Conservation (phyloP, 2,113 vertebrate genomes). For the Carassius carassius region DNA sequence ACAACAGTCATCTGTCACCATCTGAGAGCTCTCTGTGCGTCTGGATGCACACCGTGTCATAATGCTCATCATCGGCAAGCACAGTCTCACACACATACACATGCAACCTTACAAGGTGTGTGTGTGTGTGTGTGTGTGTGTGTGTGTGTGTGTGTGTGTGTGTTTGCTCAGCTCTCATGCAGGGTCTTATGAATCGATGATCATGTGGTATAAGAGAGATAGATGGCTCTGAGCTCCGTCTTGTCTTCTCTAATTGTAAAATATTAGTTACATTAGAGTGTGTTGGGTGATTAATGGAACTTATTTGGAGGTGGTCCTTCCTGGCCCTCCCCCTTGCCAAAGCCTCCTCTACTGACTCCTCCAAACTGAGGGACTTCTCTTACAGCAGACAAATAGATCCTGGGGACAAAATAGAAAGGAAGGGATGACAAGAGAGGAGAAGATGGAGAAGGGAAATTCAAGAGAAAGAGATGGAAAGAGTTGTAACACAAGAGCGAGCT, state of each 20-base stretch:
- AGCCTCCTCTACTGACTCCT: conserved; percentile 93
- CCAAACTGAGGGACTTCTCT: conserved; percentile 98
- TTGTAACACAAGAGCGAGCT: conserved; percentile 26
- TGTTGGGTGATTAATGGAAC: conserved; percentile 99
- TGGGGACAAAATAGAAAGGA: conserved; percentile 74
- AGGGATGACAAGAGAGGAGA: conserved; percentile 77
- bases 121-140: background rate
- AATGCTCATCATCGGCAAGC: conserved; percentile 9
- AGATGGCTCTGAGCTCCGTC: conserved; percentile 98
- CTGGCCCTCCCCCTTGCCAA: conserved; percentile 78
- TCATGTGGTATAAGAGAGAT: conserved; percentile 99
- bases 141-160: conserved; percentile 75
- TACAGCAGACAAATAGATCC: conserved; percentile 95
- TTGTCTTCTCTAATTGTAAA: conserved; percentile 99
- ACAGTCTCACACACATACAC: conserved; percentile 46
- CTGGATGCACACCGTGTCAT: conserved; percentile 52
- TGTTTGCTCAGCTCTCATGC: conserved; percentile 86
- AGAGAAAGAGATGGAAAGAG: too few species aligned
- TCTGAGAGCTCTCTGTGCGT: conserved; percentile 33
- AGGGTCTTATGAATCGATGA: conserved; percentile 99
- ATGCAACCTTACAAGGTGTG: conserved; percentile 20
- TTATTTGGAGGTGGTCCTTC: conserved; percentile 98
- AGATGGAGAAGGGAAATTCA: background rate
- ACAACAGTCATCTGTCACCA: conserved; percentile 59
- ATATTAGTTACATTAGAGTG: conserved; percentile 99